A percentile compares a stretch with the other conserved stretches of the same genome.
phyloP scores from a whole-genome alignment of 2,888 invertebrate genomes.

The Morinoia aosen region DNA sequence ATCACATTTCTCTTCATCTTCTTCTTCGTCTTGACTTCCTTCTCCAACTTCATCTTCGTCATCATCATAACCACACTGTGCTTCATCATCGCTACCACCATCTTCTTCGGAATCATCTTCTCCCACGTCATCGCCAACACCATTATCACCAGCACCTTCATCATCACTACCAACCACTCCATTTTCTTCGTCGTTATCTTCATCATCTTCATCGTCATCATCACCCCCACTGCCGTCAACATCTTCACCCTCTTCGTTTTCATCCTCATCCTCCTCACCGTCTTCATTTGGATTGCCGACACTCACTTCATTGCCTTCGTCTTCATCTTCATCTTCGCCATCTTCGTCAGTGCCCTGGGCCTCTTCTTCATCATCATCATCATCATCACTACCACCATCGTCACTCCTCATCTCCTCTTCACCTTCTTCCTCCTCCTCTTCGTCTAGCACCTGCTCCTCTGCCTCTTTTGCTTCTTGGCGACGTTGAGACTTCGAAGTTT shows the following conservation, averaged over 20 bases:
- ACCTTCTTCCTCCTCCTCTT: slow-evolving; percentile 53
- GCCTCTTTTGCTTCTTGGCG: slow-evolving; percentile 73
- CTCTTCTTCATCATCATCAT: slow-evolving; percentile 52
- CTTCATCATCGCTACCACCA: background rate
- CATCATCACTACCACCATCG: slow-evolving; percentile 44
- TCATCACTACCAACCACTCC: background rate
- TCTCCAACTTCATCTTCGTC: slow-evolving; percentile 25
- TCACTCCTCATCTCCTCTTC: slow-evolving; percentile 46
- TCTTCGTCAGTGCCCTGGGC: slow-evolving; percentile 53
- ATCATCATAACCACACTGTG: background rate
- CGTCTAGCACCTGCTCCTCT: slow-evolving; percentile 45
- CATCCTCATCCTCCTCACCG: background rate
- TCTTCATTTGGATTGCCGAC: slow-evolving; percentile 5
- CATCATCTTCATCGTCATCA: background rate
- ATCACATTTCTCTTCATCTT: slow-evolving; percentile 22
- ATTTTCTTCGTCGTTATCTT: background rate
- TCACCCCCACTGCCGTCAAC: background rate
- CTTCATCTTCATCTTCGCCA: slow-evolving; percentile 58
- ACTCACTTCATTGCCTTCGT: background rate
- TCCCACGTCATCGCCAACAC: slow-evolving; percentile 14
- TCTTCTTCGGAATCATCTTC: slow-evolving; percentile 5
- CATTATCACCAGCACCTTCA: background rate
- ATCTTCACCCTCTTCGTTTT: background rate
- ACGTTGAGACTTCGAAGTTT: background rate
- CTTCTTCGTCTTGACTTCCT: background rate